Evolutionary conservation across 2,797 vertebrate genomes (phyloP).

Genomic region (Mormyrus hasselquistii): DNA sequence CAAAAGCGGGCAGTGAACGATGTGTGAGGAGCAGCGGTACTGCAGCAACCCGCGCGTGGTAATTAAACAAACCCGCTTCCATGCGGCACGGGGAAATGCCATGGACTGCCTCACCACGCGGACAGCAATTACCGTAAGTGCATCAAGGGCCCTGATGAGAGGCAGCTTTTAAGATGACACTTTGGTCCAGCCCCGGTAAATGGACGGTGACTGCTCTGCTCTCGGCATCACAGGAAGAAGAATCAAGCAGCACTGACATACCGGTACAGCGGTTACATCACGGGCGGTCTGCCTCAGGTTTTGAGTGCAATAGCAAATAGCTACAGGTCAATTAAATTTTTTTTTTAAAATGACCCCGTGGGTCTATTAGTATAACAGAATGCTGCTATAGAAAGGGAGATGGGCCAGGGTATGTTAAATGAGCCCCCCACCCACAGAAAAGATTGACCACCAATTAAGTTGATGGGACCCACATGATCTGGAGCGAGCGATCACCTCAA

Average conservation of each 20-base stretch:
- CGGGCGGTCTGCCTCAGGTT: background rate
- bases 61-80: background rate
- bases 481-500: background rate
- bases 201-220: background rate
- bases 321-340: background rate
- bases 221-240: background rate
- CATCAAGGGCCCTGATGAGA: background rate
- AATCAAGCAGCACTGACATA: background rate
- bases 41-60: background rate
- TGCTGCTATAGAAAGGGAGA: background rate
- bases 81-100: background rate
- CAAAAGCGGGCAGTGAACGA: background rate
- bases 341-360: background rate
- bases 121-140: background rate
- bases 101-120: background rate
- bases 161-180: background rate
- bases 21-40: background rate
- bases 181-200: background rate
- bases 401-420: background rate
- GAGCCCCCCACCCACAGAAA: background rate
- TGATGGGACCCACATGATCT: background rate
- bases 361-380: background rate
- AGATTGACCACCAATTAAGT: background rate
- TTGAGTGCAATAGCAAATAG: background rate
- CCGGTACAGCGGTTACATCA: background rate